Conservation (phyloP, 1,140 invertebrate species). For the Saccostrea echinata region DNA sequence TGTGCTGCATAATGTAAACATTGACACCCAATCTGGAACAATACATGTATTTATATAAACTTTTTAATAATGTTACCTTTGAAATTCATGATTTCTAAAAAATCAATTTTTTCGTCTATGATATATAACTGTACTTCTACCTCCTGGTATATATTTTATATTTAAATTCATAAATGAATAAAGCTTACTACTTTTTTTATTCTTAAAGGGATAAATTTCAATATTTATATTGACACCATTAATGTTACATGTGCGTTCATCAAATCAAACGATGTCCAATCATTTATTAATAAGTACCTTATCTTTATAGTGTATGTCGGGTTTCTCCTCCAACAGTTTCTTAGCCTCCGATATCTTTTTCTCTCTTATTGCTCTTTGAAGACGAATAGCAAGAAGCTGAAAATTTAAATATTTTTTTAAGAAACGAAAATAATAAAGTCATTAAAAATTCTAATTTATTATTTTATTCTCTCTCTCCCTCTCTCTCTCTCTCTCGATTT, state of each 20-base stretch:
- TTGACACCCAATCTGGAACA: neutral
- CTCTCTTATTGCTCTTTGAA: conserved; percentile 8
- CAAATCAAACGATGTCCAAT: too few species aligned
- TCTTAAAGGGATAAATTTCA: neutral
- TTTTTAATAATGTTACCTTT: neutral
- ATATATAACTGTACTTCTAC: neutral
- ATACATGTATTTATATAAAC: neutral
- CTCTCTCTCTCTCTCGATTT: too few species aligned
- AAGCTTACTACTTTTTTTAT: neutral
- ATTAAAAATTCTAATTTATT: too few species aligned
- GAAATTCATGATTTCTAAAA: neutral
- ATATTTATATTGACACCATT: neutral
- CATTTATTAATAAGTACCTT: neutral
- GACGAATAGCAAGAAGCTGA: conserved; percentile 1
- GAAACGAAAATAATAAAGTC: too few species aligned
- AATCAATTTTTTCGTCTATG: too few species aligned
- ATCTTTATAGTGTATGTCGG: neutral
- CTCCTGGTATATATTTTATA: neutral
- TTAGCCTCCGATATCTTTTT: neutral
- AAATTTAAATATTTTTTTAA: neutral
- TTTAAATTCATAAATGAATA: too few species aligned
- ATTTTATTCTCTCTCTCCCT: too few species aligned
- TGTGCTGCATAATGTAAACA: conserved; percentile 17
- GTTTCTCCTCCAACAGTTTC: neutral
- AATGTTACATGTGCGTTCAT: neutral